phyloP scores from a whole-genome alignment of 1,140 invertebrate species.

The Carposina sasakii region DNA sequence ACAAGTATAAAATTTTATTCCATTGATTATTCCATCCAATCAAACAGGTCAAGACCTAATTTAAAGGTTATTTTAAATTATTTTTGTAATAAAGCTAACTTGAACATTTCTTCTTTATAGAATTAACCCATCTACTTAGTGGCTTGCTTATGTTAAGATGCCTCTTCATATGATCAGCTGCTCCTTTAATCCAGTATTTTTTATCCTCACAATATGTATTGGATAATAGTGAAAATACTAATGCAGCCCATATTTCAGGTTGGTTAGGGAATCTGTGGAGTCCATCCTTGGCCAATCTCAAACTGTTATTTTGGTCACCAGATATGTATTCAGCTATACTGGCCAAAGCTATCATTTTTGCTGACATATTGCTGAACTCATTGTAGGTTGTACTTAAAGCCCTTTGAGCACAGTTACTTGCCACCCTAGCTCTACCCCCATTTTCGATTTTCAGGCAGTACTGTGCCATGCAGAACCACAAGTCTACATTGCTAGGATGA shows the following conservation, averaged over 20 bases:
- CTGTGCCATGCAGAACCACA: constrained; percentile 62
- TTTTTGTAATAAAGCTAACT: constrained; percentile 23
- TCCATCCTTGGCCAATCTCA: constrained; percentile 46
- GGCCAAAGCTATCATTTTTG: constrained; percentile 54
- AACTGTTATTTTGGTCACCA: constrained; percentile 40
- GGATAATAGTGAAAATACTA: constrained; percentile 45
- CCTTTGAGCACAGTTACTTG: constrained; percentile 55
- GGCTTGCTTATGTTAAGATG: constrained; percentile 41
- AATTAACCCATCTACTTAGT: constrained; percentile 47
- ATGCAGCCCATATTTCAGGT: constrained; percentile 55
- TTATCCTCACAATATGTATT: constrained; percentile 36
- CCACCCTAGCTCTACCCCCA: constrained; percentile 41
- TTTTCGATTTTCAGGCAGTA: constrained; percentile 45
- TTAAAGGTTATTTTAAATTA: not conserved
- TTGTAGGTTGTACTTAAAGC: constrained; percentile 34
- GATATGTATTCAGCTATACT: constrained; percentile 57
- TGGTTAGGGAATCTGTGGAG: constrained; percentile 55
- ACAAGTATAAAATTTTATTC: constrained; percentile 12
- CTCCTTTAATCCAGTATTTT: constrained; percentile 43
- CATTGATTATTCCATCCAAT: constrained; percentile 2
- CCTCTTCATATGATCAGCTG: constrained; percentile 41
- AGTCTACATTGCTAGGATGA: constrained; percentile 43
- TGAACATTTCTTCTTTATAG: constrained; percentile 52
- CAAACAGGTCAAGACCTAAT: not conserved
- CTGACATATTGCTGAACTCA: constrained; percentile 30